Conservation (phyloP, 2,888 invertebrate species). For the Epinotia brunnichana region DNA sequence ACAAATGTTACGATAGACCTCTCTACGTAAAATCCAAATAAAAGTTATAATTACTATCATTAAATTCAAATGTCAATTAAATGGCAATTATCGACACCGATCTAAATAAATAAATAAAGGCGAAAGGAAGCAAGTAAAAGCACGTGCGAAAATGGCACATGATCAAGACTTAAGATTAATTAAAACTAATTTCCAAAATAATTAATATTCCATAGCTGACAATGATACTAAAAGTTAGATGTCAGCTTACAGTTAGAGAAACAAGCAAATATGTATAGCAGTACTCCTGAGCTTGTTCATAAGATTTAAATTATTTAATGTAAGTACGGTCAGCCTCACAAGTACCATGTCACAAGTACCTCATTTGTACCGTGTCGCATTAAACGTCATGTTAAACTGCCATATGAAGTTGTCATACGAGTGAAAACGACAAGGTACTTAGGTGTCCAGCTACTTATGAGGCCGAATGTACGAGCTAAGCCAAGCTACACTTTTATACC, state of each 20-base stretch:
- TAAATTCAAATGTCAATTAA: conserved; percentile 17
- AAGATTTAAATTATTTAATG: not conserved
- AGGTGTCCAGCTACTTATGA: too few relatives aligned
- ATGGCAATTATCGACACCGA: conserved; percentile 40
- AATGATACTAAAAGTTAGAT: not conserved
- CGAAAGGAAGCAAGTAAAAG: conserved; percentile 61
- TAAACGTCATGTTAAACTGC: too few relatives aligned
- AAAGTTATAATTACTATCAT: not conserved
- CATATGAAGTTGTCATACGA: too few relatives aligned
- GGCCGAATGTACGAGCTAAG: too few relatives aligned
- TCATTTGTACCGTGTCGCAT: too few relatives aligned
- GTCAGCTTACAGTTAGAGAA: not conserved
- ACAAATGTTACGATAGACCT: not conserved
- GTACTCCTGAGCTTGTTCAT: too few relatives aligned
- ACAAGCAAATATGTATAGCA: too few relatives aligned
- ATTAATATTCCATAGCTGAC: not conserved
- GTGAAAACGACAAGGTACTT: too few relatives aligned
- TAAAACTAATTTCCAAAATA: conserved; percentile 44
- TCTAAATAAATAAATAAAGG: conserved; percentile 67
- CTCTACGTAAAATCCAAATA: not conserved
- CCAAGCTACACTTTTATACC: not conserved
- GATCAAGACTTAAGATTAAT: conserved; percentile 68
- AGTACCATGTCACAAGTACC: too few relatives aligned
- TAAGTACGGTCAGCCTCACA: too few relatives aligned
- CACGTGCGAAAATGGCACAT: conserved; percentile 82